phyloP scores from a whole-genome alignment of 2,113 vertebrate genomes.

The Chinchilla lanigera region DNA sequence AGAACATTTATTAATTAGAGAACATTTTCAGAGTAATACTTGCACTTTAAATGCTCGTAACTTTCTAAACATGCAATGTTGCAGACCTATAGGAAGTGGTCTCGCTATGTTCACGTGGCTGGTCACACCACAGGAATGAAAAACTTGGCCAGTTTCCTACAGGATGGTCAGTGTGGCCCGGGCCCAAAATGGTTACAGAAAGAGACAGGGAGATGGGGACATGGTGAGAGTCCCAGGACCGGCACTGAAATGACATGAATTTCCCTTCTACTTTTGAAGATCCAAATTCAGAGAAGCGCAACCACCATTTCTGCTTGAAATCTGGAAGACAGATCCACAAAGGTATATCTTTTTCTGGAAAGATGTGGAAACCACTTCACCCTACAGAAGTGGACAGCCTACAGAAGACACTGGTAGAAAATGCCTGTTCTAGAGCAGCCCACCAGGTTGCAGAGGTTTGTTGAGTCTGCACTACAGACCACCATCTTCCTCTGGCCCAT shows the following conservation, averaged over 20 bases:
- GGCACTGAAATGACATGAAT: background rate
- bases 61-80: slow-evolving; percentile 43
- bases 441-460: background rate
- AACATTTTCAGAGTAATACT: slow-evolving; percentile 77
- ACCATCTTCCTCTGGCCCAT: background rate
- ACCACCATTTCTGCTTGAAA: background rate
- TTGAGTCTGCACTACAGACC: background rate
- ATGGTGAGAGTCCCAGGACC: background rate
- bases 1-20: slow-evolving; percentile 83
- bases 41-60: slow-evolving; percentile 65
- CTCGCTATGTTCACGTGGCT: background rate
- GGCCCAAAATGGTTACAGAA: fast-evolving
- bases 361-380: too few species aligned
- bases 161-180: fast-evolving
- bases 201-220: background rate
- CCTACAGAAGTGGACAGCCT: too few species aligned
- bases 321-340: background rate
- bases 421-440: background rate
- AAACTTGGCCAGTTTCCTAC: fast-evolving
- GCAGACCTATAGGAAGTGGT: background rate
- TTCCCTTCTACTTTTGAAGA: background rate
- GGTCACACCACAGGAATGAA: too few species aligned
- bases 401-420: fast-evolving
- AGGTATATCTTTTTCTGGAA: background rate
- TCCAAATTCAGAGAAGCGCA: background rate